phyloP scores from a whole-genome alignment of 2,888 invertebrate species.

The Macrophya annulata region DNA sequence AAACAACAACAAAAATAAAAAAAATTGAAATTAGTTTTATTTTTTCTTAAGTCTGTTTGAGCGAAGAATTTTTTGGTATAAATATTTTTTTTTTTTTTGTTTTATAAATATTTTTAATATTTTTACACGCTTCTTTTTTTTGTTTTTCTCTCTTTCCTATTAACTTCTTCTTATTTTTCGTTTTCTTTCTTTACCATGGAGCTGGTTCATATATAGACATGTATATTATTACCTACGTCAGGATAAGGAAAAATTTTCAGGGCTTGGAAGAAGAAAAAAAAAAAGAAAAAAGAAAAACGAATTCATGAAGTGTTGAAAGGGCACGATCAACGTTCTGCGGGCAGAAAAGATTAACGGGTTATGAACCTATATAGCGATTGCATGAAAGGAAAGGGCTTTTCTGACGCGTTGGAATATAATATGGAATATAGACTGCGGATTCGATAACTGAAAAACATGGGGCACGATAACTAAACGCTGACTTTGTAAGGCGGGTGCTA shows the following conservation, averaged over 20 bases:
- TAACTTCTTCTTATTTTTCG: no score
- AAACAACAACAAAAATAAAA: no score
- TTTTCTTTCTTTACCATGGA: no score
- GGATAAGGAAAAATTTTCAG: no score
- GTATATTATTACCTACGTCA: no score
- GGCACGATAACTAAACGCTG: conserved; percentile 51
- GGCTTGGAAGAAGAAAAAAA: no score
- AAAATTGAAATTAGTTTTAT: not conserved
- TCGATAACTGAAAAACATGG: conserved; percentile 46
- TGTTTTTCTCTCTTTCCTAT: no score
- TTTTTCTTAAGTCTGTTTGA: not conserved
- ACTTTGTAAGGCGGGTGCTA: conserved; percentile 42
- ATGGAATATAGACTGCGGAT: conserved; percentile 34
- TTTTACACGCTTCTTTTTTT: no score
- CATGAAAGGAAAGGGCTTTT: not conserved
- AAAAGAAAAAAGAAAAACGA: not conserved
- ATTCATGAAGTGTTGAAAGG: conserved; percentile 14
- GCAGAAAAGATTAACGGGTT: conserved; percentile 22
- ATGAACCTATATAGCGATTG: not conserved
- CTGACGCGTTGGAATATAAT: not conserved
- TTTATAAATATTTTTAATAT: no score
- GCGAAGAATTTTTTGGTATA: no score
- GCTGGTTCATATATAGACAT: no score
- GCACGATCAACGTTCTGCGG: not conserved
- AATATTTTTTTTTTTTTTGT: no score